Base-by-base conservation (phyloP, 2,113 vertebrate species). In the Neomonachus schauinslandi region DNA sequence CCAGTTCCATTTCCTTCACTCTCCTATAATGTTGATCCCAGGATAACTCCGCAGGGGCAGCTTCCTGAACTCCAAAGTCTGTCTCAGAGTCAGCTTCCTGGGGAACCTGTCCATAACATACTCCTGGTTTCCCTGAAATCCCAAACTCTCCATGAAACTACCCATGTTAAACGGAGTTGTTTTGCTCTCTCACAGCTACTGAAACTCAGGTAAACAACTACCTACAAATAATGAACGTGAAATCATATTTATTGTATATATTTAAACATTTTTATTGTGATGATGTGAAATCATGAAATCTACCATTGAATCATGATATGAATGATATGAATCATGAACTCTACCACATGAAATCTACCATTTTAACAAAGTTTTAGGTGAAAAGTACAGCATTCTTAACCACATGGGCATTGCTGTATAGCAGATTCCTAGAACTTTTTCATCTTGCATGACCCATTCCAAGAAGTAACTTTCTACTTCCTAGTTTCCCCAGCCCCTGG, bases 401-500 rank as follows among this genome's bases (percentile, higher is more conserved):
- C 51, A 5, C 9, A 11, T 57, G 4, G 57, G 9, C 63, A 59
- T 15, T 49, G 5, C 13, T 69, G 19, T 13, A 18, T 19, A 10
- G 7, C 4, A 61, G 22, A n/a, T 26, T 1, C 12, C 51, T 81
- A 55, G 33, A 93, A 59, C 1, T 36, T 84, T 67, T 31, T 39
- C 39, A 65, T n/a, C 9, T 53, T n/a, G 14, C 2, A 80, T 14
- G 24, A 80, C 4, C 46, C 19, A 28, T 16, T 83, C 4, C 21
- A 42, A 76, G 42, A 4, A 79, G 83, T 18, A 69, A 33, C 21
- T 21, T 26, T 28, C 55, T 28, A 33, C 19, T 18, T 51, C 2
- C 4, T 9, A 15, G 21, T 14, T 59, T 12, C 14, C 39, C 2
- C 6, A 55, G 7, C 0, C 31, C 36, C 21, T 59, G 53, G 2